Percentiles rank a stretch among this genome's conserved stretches.
Evolutionary conservation across 1,140 invertebrate genomes (phyloP).

Genomic region (Drosophila aff.): DNA sequence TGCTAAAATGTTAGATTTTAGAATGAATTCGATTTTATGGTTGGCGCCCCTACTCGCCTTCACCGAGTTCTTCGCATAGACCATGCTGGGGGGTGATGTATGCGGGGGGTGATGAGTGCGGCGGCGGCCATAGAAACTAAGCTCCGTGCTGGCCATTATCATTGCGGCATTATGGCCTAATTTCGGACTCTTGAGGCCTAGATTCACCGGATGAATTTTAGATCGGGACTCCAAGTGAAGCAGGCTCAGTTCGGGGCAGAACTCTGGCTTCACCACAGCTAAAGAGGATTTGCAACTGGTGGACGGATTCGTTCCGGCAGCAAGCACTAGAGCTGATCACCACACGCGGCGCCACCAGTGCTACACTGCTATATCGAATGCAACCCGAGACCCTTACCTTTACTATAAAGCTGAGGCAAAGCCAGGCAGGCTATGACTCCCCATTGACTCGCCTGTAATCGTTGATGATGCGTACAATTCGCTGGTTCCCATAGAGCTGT

Average conservation of each 20-base stretch:
- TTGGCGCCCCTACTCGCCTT: neutral
- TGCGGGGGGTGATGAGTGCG: neutral
- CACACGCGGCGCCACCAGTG: slow-evolving; percentile 7
- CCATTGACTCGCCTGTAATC: slow-evolving; percentile 15
- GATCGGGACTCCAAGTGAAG: neutral
- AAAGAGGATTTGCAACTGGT: slow-evolving; percentile 2
- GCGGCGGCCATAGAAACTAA: slow-evolving; percentile 29
- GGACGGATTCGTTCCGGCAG: neutral
- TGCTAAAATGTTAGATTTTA: neutral
- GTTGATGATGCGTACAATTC: slow-evolving; percentile 44
- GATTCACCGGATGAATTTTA: neutral
- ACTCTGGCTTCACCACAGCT: neutral
- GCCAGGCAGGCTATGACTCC: neutral
- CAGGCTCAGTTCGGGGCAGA: slow-evolving; percentile 8
- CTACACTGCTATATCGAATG: slow-evolving; percentile 27
- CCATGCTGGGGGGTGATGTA: slow-evolving; percentile 27
- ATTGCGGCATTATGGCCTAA: slow-evolving; percentile 14
- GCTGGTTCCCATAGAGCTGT: slow-evolving; percentile 1
- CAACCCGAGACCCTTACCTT: slow-evolving; percentile 19
- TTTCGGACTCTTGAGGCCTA: neutral
- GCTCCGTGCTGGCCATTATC: slow-evolving; percentile 37
- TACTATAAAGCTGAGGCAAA: slow-evolving; percentile 12
- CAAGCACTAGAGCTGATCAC: slow-evolving; percentile 22
- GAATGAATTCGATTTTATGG: neutral
- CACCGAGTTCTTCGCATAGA: slow-evolving; percentile 24